Conservation (phyloP, 2,888 invertebrate genomes). For the Lypha dubia region DNA sequence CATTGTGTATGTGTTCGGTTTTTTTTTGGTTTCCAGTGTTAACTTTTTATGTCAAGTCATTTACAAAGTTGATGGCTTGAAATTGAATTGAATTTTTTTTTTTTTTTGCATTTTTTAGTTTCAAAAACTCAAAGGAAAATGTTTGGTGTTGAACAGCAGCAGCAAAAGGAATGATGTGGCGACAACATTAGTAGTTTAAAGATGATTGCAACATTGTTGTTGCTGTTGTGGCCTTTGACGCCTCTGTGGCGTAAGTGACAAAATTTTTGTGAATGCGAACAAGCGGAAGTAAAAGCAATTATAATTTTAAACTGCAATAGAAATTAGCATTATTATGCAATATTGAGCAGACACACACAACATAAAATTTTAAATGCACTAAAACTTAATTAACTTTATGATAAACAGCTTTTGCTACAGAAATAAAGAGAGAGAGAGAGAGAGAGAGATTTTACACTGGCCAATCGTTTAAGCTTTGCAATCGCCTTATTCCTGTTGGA, state of each 20-base stretch:
- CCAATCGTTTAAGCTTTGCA: no score
- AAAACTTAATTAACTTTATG: background rate
- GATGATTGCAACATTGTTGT: slow-evolving; percentile 3
- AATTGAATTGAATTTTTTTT: slow-evolving; percentile 66
- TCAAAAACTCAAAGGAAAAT: slow-evolving; percentile 33
- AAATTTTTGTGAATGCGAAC: background rate
- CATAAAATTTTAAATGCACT: background rate
- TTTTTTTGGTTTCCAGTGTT: slow-evolving; percentile 12
- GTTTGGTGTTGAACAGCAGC: background rate
- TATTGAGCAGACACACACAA: background rate
- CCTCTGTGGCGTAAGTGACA: background rate
- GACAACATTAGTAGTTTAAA: background rate
- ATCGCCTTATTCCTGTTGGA: background rate
- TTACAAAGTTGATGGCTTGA: slow-evolving; percentile 61
- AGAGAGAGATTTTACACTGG: no score
- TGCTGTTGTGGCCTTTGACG: slow-evolving; percentile 18
- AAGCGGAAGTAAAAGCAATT: slow-evolving; percentile 20
- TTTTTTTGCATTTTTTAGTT: slow-evolving; percentile 24
- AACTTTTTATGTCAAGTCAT: slow-evolving; percentile 63
- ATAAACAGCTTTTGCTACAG: background rate
- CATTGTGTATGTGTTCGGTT: slow-evolving; percentile 21
- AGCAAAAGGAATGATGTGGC: slow-evolving; percentile 12
- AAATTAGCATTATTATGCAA: slow-evolving; percentile 11
- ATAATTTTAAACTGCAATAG: background rate
- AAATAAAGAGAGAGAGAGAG: no score